These are phyloP conservation scores for Thereva nobilitata DNA, from an alignment of 2,888 invertebrate genomes.

Conservation along the genomic window DNA sequence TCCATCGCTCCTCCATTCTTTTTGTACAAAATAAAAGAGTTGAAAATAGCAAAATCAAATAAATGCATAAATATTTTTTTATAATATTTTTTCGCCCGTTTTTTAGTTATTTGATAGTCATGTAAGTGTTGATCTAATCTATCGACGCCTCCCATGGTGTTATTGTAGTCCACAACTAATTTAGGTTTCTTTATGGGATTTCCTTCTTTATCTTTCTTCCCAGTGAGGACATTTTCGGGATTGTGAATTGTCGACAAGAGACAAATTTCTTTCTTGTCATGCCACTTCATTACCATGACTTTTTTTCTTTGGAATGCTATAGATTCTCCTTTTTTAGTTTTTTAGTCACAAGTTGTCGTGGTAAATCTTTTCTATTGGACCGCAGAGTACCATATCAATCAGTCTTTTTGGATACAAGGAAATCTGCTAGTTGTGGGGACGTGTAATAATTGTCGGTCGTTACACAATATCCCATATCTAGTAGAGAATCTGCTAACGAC, in stretches of 20 bases:
- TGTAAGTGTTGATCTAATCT: constrained; percentile 23
- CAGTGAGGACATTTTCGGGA: constrained; percentile 1
- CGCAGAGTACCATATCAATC: constrained; percentile 21
- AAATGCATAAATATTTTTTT: constrained; percentile 18
- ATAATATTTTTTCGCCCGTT: constrained; percentile 15
- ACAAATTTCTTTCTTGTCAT: constrained; percentile 19
- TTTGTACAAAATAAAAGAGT: constrained; percentile 21
- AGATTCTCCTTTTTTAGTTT: constrained; percentile 17
- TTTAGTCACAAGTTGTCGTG: constrained; percentile 12
- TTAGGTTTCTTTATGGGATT: constrained; percentile 15
- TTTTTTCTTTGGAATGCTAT: constrained; percentile 17
- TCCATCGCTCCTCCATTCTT: constrained; percentile 20
- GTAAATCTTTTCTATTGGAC: constrained; percentile 20
- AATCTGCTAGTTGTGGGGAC: constrained; percentile 24
- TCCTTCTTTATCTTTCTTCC: constrained; percentile 5
- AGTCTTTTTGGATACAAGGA: constrained; percentile 9
- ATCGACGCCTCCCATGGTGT: constrained; percentile 29
- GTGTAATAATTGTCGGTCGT: constrained; percentile 30
- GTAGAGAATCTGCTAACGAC: constrained; percentile 14
- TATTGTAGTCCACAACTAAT: constrained; percentile 24
- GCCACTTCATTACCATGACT: constrained; percentile 31
- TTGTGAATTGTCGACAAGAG: constrained; percentile 20
- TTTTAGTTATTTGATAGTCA: constrained; percentile 15
- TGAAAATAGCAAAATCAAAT: constrained; percentile 7
- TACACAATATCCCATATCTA: constrained; percentile 16